Evolutionary conservation across 1,140 invertebrate species (phyloP).

Genomic region (Brachionus sp.): DNA sequence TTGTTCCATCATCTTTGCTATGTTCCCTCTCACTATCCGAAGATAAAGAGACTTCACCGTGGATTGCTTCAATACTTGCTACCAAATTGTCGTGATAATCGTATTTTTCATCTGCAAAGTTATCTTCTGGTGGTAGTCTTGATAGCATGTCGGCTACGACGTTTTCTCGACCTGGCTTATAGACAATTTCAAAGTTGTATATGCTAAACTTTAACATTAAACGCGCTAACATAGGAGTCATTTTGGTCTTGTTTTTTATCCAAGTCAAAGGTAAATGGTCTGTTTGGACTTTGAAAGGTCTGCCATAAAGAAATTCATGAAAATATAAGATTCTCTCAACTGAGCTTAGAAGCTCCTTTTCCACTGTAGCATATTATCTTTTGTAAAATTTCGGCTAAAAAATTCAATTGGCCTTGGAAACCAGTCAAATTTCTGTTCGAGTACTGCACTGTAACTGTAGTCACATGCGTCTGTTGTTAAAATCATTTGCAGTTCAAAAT

Average conservation of each 20-base stretch:
- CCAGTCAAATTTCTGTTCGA: background rate
- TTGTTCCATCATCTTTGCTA: background rate
- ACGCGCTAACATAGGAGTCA: background rate
- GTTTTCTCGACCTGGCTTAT: background rate
- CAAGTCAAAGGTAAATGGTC: background rate
- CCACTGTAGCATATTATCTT: background rate
- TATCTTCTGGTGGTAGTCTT: background rate
- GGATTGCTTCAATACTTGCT: too few species aligned
- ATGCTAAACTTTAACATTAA: background rate
- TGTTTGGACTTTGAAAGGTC: background rate
- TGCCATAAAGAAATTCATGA: background rate
- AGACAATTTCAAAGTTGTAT: background rate
- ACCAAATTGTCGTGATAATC: too few species aligned
- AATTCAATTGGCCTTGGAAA: background rate
- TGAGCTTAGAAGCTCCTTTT: background rate
- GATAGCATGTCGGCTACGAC: background rate
- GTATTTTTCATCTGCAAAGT: too few species aligned
- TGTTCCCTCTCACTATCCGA: background rate
- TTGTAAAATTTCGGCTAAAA: too few species aligned
- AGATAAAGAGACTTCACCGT: too few species aligned
- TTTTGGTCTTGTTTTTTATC: background rate
- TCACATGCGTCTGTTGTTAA: too few species aligned
- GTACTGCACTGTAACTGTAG: too few species aligned
- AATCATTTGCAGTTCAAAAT: background rate
- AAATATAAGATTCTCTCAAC: background rate